A percentile compares a stretch with the other conserved stretches of the same genome.
These are phyloP conservation scores for Trachurus trachurus DNA, from an alignment of 2,797 vertebrate species.

Conservation along the genomic window DNA sequence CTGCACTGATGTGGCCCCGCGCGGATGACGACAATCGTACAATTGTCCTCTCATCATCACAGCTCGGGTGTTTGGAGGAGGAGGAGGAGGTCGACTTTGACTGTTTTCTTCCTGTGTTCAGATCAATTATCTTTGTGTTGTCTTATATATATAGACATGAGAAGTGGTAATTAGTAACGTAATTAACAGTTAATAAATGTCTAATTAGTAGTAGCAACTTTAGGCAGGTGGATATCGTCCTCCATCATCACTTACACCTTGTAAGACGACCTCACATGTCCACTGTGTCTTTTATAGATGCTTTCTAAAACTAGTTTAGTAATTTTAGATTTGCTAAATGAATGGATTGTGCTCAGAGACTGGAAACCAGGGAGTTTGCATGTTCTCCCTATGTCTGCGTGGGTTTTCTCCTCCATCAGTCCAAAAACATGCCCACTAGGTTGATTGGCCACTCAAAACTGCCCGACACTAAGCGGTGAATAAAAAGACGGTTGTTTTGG, in stretches of 20 bases:
- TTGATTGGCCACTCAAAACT: too few species aligned
- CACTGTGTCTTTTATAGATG: not conserved
- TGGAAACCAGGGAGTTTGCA: not conserved
- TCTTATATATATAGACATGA: not conserved
- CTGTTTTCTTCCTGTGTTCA: not conserved
- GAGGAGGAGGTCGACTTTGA: slow-evolving; percentile 3
- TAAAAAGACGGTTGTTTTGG: too few species aligned
- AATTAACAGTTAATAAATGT: not conserved
- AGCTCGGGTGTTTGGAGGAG: not conserved
- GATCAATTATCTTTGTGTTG: not conserved
- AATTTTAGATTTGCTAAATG: not conserved
- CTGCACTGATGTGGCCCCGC: slow-evolving; percentile 9
- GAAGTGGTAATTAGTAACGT: not conserved
- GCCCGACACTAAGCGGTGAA: too few species aligned
- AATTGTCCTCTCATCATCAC: slow-evolving; percentile 30
- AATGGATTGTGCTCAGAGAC: not conserved
- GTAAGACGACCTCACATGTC: not conserved
- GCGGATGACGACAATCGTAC: slow-evolving; percentile 24
- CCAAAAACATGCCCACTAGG: too few species aligned
- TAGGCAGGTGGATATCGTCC: not conserved
- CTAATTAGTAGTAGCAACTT: too few species aligned
- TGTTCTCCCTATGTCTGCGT: too few species aligned
- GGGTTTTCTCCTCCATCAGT: too few species aligned
- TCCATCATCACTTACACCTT: not conserved
- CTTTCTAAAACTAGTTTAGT: not conserved